Base-by-base conservation (phyloP, 35 echinoderm and acorn worm species). In the Hemicentrotus pulcherrimus region DNA sequence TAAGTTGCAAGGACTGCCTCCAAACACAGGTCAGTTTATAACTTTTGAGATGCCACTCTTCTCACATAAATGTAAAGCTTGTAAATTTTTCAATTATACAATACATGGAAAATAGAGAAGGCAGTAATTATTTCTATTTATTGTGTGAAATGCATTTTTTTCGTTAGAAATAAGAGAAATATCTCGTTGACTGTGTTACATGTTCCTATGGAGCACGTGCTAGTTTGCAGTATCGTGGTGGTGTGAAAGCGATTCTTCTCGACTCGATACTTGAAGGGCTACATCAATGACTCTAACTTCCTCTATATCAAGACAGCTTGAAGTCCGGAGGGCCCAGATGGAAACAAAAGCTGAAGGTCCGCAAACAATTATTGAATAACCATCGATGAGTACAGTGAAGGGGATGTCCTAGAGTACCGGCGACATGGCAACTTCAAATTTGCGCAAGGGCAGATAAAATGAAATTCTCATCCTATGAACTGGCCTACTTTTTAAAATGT, bases 351-450 rank as follows among this genome's bases (percentile, higher is more conserved):
- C 18, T 18, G 19, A 22, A 28, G 28, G 65, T 78, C 22, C 65
- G 19, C 28, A 22, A 78, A 78, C 65, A 78, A 78, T 78, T 78
- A 78, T 78, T 78, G 65, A 78, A 78, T 78, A 78, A 78, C 24
- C 65, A 78, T 78, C 28, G 22, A 78, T 6, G 19, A n/a, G 19
- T 78, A 78, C 19, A 78, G 19, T 28, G 5, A 78, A 28, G 28
- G 65, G 19, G 16, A 8, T 22, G 28, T 78, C 19, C 15, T 22
- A 22, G 65, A 28, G 65, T 22, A 8, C 22, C 19, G 65, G 22
- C 65, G 65, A 78, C 65, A 78, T 78, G 65, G 65, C 65, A 78
- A 78, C 65, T 78, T 78, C 65, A 78, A 78, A 78, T 28, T 78
- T 78, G 65, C 28, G 28, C 65, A 78, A 78, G 65, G 65, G 24